phyloP scores from a whole-genome alignment of 2,888 invertebrate species.

The Diplolepis rosae region DNA sequence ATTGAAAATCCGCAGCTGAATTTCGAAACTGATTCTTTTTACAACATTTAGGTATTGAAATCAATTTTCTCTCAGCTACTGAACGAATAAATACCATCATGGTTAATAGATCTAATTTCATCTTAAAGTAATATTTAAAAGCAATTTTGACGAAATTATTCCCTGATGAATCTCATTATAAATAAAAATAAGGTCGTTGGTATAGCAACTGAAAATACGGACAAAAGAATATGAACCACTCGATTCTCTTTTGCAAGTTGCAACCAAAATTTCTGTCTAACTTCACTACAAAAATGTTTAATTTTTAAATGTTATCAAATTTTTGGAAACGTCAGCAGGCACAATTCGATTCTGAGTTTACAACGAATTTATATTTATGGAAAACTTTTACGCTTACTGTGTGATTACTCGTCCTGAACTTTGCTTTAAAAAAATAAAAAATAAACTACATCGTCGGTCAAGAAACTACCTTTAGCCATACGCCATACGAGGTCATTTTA shows the following conservation, averaged over 20 bases:
- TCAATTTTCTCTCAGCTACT: background rate
- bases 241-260: background rate
- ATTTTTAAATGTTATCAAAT: background rate
- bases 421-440: conserved; percentile 15
- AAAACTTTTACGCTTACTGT: conserved; percentile 19
- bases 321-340: background rate
- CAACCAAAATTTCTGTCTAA: conserved; percentile 9
- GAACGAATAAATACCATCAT: background rate
- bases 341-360: background rate
- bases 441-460: conserved; percentile 33
- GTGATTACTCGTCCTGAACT: conserved; percentile 2
- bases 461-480: conserved; percentile 34
- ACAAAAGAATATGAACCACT: conserved; percentile 38
- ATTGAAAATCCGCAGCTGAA: background rate
- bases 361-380: conserved; percentile 23
- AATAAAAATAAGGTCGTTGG: conserved; percentile 41
- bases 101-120: background rate
- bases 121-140: background rate
- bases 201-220: conserved; percentile 50
- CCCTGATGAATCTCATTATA: background rate
- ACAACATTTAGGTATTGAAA: background rate
- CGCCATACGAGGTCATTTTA: background rate
- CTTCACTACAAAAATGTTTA: background rate
- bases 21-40: background rate
- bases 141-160: background rate